These are phyloP conservation scores for Cervus canadensis DNA, from an alignment of 2,113 vertebrate genomes.

Conservation along the genomic window DNA sequence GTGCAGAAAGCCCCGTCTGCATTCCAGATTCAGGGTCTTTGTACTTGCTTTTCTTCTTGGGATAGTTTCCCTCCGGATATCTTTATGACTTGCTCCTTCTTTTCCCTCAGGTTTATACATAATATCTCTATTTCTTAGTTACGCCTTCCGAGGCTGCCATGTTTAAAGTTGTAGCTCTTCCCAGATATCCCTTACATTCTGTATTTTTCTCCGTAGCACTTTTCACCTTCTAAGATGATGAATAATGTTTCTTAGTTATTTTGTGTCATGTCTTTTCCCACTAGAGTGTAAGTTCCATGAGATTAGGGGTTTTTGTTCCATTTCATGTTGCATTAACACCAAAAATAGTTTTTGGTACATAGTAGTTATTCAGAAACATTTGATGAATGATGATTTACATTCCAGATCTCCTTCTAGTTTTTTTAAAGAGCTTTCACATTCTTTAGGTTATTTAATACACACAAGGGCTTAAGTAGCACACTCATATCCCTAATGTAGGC, in stretches of 20 bases:
- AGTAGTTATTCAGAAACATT: neutral
- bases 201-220: neutral
- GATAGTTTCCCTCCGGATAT: neutral
- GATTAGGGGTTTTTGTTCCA: neutral
- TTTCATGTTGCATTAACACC: neutral
- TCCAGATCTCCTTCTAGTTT: neutral
- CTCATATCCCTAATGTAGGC: neutral
- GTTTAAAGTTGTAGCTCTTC: neutral
- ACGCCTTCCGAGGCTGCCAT: neutral
- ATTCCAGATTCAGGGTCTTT: neutral
- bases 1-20: neutral
- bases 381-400: neutral
- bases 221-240: neutral
- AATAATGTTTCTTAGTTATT: neutral
- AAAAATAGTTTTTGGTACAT: neutral
- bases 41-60: neutral
- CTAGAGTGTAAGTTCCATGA: neutral
- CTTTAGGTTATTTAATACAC: neutral
- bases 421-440: neutral
- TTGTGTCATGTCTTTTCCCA: neutral
- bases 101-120: neutral
- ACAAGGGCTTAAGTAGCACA: neutral
- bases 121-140: neutral
- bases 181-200: neutral
- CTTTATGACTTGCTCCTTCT: neutral